A percentile compares a stretch with the other conserved stretches of the same genome.
Evolutionary conservation across 23 tunicate species (phyloP).

Genomic region (Ciona savignyi): DNA sequence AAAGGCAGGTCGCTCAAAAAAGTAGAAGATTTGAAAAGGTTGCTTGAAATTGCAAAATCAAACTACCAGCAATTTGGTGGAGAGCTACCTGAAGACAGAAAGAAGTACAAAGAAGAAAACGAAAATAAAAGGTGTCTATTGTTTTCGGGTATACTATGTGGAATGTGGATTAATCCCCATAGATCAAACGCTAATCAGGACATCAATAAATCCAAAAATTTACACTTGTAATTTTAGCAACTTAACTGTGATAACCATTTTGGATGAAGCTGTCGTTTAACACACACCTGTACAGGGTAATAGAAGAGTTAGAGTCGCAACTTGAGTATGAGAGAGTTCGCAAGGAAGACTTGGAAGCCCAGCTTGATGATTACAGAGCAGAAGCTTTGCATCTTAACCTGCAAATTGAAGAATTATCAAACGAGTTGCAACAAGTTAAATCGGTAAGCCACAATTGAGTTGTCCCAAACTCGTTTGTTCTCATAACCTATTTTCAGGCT

Average conservation of each 20-base stretch:
- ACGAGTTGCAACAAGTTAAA: constrained; percentile 34
- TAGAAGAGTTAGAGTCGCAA: constrained; percentile 53
- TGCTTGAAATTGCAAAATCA: too few relatives aligned
- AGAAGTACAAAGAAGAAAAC: constrained; percentile 25
- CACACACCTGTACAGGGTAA: constrained; percentile 30
- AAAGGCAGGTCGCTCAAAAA: constrained; percentile 58
- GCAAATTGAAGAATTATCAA: constrained; percentile 57
- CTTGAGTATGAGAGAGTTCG: constrained; percentile 65
- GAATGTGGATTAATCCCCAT: too few relatives aligned
- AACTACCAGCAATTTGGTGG: constrained; percentile 89
- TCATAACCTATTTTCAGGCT: too few relatives aligned
- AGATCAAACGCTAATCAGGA: too few relatives aligned
- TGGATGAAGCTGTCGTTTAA: too few relatives aligned
- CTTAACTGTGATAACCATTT: too few relatives aligned
- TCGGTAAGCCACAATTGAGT: too few relatives aligned
- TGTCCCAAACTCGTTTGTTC: too few relatives aligned
- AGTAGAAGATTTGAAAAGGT: constrained; percentile 62
- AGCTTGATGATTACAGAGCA: constrained; percentile 77
- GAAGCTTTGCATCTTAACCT: constrained; percentile 71
- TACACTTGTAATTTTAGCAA: too few relatives aligned
- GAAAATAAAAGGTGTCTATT: constrained; percentile 49
- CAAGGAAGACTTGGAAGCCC: constrained; percentile 68
- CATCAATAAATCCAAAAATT: too few relatives aligned
- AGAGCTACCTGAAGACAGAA: constrained; percentile 66
- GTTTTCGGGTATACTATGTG: too few relatives aligned